Conservation (phyloP, 2,113 vertebrate genomes). For the Peromyscus maniculatus region DNA sequence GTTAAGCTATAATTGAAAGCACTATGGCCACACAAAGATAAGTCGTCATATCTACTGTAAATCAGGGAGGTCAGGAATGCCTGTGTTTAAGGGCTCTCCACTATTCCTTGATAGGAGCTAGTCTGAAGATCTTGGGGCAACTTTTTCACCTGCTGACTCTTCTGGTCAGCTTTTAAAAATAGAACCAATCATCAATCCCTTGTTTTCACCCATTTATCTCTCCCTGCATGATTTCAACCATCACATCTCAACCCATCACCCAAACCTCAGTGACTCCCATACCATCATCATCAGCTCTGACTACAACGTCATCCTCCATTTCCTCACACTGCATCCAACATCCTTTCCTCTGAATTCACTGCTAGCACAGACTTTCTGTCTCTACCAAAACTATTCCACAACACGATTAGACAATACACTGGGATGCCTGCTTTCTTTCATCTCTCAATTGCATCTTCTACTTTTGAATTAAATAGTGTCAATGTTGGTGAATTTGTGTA, state of each 20-base stretch:
- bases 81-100: background rate
- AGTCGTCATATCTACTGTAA: background rate
- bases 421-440: background rate
- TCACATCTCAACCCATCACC: background rate
- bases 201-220: slow-evolving; percentile 3
- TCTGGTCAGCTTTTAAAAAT: background rate
- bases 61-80: background rate
- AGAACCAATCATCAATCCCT: background rate
- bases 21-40: background rate
- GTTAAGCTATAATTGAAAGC: background rate
- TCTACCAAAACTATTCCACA: background rate
- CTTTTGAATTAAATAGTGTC: slow-evolving; percentile 27
- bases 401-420: background rate
- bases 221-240: background rate
- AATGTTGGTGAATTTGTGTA: background rate
- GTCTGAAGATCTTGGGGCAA: background rate
- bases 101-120: background rate
- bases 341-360: background rate
- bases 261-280: background rate
- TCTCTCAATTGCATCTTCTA: background rate
- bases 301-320: fast-evolving
- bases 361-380: background rate
- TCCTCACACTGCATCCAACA: background rate
- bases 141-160: background rate
- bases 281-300: background rate